phyloP scores from a whole-genome alignment of 2,113 vertebrate species.

The Procavia capensis region DNA sequence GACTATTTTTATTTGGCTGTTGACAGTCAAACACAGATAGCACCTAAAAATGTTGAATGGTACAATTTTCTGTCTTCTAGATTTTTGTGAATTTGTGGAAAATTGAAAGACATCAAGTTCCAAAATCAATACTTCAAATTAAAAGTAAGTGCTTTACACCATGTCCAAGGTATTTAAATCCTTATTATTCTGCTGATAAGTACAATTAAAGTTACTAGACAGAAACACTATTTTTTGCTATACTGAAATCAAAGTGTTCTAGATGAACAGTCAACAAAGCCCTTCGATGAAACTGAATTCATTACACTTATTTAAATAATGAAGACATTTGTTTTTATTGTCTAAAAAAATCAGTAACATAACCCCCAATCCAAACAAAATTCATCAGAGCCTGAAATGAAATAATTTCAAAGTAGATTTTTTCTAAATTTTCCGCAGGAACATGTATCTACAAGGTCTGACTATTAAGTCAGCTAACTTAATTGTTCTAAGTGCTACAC shows the following conservation, averaged over 20 bases:
- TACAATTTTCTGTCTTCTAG: not conserved
- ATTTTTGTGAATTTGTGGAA: not conserved
- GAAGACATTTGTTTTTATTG: not conserved
- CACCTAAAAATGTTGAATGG: not conserved
- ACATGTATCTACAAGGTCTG: not conserved
- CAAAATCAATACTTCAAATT: not conserved
- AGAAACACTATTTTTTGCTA: not conserved
- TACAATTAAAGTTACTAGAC: not conserved
- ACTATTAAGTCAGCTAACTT: too few relatives aligned
- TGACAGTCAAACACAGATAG: not conserved
- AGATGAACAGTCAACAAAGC: not conserved
- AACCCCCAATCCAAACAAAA: not conserved
- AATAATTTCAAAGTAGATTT: not conserved
- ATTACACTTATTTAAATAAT: not conserved
- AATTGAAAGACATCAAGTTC: not conserved
- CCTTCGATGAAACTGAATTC: not conserved
- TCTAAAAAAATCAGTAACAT: not conserved
- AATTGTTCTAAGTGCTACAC: too few relatives aligned
- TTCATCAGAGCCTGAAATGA: not conserved
- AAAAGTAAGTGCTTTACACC: slow-evolving; percentile 3
- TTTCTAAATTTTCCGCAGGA: not conserved
- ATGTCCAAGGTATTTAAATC: not conserved
- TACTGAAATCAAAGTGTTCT: not conserved
- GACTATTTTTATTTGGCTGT: not conserved
- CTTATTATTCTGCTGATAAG: not conserved